Base-by-base conservation (phyloP, 1,140 invertebrate genomes). In the Trypoxylus dichotomus region DNA sequence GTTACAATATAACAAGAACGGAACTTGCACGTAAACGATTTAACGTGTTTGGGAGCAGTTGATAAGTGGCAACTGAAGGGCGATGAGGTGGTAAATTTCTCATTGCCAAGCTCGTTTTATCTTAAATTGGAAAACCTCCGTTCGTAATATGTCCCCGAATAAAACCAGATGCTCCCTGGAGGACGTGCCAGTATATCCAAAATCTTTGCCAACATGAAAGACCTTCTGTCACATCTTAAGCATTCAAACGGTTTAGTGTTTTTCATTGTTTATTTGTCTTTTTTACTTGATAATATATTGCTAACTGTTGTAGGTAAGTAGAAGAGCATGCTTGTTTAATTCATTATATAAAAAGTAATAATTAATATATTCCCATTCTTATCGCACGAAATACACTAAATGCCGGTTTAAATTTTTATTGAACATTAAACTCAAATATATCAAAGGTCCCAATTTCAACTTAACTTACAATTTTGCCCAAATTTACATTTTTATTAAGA, bases 221-320 rank as follows among this genome's bases (percentile, higher is more conserved):
- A 7, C 15, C 71, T 80, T 2, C 15, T 80, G n/a, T 5, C 71
- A 7, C 32, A 13, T 41, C 24, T 83, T 13, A 83, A 81, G 76
- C 81, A 85, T 71, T 85, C 85, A 3, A 86, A 87, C 72, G 77
- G 85, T 2, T 79, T 87, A 15, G 84, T 90, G 32, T 89, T 92
- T 43, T 80, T 86, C n/a, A 87, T 91, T 74, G 90, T 93, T 74
- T 93, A 93, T 83, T 81, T 92, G 47, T 91, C 91, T 29, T 88
- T 94, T 77, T 88, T 94, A 78, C 85, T 94, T 83, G 93, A 94
- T 88, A 94, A 94, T 87, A 89, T 94, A 77, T 87, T 94, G 11
- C 86, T 94, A 24, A 94, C 93, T 15, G 92, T 94, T 68, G 93
- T 94, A 76, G 93, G 93, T 94, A 88, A 92, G 92, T 88, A 68